Evolutionary conservation across 2,888 invertebrate genomes (phyloP).

Genomic region (Hydriomena furcata): DNA sequence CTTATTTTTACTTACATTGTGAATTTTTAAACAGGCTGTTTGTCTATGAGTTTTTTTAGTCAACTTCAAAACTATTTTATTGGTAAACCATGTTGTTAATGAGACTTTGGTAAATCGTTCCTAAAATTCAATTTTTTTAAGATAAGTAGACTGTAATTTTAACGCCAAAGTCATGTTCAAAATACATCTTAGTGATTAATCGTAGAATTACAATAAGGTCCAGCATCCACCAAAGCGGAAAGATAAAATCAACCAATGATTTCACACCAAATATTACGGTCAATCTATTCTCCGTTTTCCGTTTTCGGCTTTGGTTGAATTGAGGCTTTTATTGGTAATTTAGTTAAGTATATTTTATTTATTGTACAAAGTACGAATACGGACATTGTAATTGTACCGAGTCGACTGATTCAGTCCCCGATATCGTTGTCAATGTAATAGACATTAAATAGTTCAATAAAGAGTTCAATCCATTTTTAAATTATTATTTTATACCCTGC

Average conservation of each 20-base stretch:
- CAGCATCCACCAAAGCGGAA: background rate
- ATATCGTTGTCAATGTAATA: constrained; percentile 39
- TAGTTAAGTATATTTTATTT: constrained; percentile 54
- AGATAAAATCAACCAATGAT: background rate
- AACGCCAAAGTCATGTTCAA: constrained; percentile 52
- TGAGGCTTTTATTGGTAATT: background rate
- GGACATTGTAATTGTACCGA: constrained; percentile 24
- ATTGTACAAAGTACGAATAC: constrained; percentile 70
- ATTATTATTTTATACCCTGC: background rate
- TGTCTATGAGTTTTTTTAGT: background rate
- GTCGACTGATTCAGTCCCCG: constrained; percentile 27
- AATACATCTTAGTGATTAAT: constrained; percentile 40
- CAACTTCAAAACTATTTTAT: background rate
- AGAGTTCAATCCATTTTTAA: constrained; percentile 29
- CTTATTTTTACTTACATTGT: too few relatives aligned
- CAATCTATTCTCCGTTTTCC: background rate
- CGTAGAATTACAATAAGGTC: constrained; percentile 40
- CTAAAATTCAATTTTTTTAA: constrained; percentile 45
- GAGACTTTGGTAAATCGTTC: constrained; percentile 50
- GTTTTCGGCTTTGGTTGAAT: constrained; percentile 8
- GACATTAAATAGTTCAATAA: constrained; percentile 47
- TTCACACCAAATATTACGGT: background rate
- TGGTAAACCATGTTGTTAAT: background rate
- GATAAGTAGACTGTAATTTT: constrained; percentile 40
- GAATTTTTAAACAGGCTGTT: too few relatives aligned